Evolutionary conservation across 1,140 invertebrate species (phyloP).

Genomic region (Mamestra configurata): DNA sequence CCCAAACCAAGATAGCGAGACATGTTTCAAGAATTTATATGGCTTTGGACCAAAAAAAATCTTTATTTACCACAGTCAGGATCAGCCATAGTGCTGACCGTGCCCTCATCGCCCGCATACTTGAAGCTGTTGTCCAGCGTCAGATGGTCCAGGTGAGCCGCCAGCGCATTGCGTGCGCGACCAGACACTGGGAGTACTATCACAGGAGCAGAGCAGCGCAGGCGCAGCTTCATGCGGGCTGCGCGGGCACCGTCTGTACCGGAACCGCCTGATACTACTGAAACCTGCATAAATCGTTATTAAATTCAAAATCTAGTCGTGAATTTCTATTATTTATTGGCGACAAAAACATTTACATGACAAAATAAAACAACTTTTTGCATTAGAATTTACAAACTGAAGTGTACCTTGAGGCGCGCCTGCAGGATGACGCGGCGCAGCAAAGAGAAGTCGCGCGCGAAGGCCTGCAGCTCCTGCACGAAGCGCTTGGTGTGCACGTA

Average conservation of each 20-base stretch:
- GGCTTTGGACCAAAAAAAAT: too few species aligned
- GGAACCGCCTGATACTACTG: constrained; percentile 58
- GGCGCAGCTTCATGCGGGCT: constrained; percentile 91
- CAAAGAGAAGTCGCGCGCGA: constrained; percentile 95
- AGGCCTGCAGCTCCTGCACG: constrained; percentile 95
- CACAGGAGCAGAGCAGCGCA: constrained; percentile 92
- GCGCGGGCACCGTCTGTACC: constrained; percentile 86
- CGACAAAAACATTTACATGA: too few species aligned
- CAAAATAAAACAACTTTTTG: too few species aligned
- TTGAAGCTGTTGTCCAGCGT: constrained; percentile 93
- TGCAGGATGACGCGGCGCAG: constrained; percentile 90
- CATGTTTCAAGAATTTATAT: too few species aligned
- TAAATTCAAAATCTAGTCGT: too few species aligned
- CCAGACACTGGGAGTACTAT: constrained; percentile 96
- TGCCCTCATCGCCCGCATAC: constrained; percentile 88
- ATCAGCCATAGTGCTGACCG: constrained; percentile 85
- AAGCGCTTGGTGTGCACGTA: constrained; percentile 99
- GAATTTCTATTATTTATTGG: too few species aligned
- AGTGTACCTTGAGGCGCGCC: constrained; percentile 81
- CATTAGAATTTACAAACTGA: too few species aligned
- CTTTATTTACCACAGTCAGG: not conserved
- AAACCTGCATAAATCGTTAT: constrained; percentile 75
- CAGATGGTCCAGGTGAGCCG: constrained; percentile 94
- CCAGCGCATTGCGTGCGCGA: constrained; percentile 92
- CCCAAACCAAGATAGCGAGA: too few species aligned